These are phyloP conservation scores for Meteorus colon DNA, from an alignment of 2,888 invertebrate species.

Conservation along the genomic window DNA sequence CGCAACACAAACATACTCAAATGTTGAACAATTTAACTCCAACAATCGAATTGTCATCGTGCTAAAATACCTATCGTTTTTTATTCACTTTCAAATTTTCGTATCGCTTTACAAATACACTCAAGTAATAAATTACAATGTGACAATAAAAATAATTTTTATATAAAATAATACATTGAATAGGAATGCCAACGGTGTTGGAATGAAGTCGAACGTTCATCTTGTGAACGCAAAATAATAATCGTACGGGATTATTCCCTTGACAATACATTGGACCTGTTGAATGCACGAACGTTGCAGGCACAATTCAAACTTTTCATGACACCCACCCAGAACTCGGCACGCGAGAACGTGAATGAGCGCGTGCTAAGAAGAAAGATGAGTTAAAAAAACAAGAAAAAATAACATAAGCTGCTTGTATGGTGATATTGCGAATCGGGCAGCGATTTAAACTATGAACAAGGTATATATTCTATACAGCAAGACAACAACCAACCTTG, in stretches of 20 bases:
- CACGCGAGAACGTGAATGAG: not conserved
- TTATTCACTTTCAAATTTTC: not conserved
- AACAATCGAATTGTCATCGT: slow-evolving; percentile 20
- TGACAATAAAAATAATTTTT: slow-evolving; percentile 8
- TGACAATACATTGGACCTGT: slow-evolving; percentile 43
- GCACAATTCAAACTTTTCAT: slow-evolving; percentile 37
- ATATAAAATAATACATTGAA: not conserved
- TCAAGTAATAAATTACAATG: not conserved
- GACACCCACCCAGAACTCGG: slow-evolving; percentile 27
- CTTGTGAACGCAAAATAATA: not conserved
- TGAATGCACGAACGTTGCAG: slow-evolving; percentile 38
- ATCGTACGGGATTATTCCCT: slow-evolving; percentile 1
- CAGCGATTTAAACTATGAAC: slow-evolving; percentile 46
- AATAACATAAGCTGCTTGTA: slow-evolving; percentile 18
- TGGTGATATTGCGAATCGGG: slow-evolving; percentile 41
- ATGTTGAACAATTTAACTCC: slow-evolving; percentile 23
- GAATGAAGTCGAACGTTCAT: slow-evolving; percentile 9
- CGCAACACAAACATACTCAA: slow-evolving; percentile 18
- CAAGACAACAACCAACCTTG: slow-evolving; percentile 43
- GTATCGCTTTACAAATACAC: not conserved
- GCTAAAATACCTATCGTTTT: not conserved
- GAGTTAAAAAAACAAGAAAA: slow-evolving; percentile 8
- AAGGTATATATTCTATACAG: slow-evolving; percentile 44
- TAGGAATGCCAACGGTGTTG: not conserved
- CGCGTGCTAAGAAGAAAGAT: slow-evolving; percentile 10